Evolutionary conservation across 2,797 vertebrate genomes (phyloP).

Genomic region (Tiaroga cobitis): DNA sequence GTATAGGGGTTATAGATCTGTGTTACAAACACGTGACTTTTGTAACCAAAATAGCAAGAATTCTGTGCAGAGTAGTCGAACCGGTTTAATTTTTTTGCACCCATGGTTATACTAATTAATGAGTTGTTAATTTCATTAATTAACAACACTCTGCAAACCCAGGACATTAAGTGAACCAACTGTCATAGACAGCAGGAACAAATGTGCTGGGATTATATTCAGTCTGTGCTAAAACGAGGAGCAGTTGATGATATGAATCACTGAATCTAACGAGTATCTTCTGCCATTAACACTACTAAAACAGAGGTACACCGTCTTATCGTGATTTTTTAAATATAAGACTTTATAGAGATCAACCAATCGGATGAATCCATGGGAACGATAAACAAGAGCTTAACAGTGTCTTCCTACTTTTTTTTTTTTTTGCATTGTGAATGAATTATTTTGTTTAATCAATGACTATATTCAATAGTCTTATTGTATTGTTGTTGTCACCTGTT

Average conservation of each 20-base stretch:
- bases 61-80: background rate
- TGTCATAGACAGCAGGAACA: slow-evolving; percentile 39
- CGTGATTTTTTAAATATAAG: background rate
- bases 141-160: slow-evolving; percentile 43
- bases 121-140: slow-evolving; percentile 63
- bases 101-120: slow-evolving; percentile 60
- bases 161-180: slow-evolving; percentile 51
- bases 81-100: slow-evolving; percentile 25
- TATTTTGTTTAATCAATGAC: background rate
- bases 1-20: background rate
- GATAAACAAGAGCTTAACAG: background rate
- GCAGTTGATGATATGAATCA: background rate
- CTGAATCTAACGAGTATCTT: background rate
- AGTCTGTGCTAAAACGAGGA: background rate
- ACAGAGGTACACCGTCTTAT: background rate
- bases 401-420: background rate
- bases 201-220: background rate
- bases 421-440: background rate
- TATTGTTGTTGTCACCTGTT: background rate
- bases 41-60: background rate
- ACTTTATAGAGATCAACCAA: background rate
- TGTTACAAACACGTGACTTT: background rate
- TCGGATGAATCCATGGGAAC: background rate
- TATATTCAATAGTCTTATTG: background rate
- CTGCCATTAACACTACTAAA: background rate